Base-by-base conservation (phyloP, 1,140 invertebrate genomes). In the Diachasma alloeum region DNA sequence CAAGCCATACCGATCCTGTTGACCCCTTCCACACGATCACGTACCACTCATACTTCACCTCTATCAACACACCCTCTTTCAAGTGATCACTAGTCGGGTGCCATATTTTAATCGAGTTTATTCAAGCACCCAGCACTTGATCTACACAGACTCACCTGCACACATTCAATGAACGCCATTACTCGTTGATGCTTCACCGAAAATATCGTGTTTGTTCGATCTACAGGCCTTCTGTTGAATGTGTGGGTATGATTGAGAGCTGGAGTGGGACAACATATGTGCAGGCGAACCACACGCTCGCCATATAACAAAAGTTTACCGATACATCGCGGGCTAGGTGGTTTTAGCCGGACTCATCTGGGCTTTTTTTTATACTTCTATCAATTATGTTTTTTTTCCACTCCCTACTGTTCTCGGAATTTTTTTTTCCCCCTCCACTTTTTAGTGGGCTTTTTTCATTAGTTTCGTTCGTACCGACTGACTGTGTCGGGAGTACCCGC, bases 261-360 rank as follows among this genome's bases (percentile, higher is more conserved):
- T 26, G 11, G 59, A 63, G 24, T 63, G 24, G 19, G 9, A 15
- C 22, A 31, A 31, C 59, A 63, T 26, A 63, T 26, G 59, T 24
- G 19, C 13, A 63, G 2, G 22, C 24, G 59, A 63, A 63, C 59
- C 59, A 26, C 59, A 63, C 24, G 24, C 24, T 63, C 24, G 22
- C 22, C 59, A 31, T 63, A 63, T 63, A 63, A 63, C 59, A 63
- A 63, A 63, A 63, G 59, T 63, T 63, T 63, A 19, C 24, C 59
- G 24, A 63, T 63, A 24, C 59, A 26, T 26, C 24, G 24, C 59
- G 3, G 11, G 2, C 6, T 10, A 63, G 59, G 59, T 63, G 59
- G 24, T 63, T 63, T 63, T 63, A 63, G 59, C 48, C 4, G n/a
- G 19, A 56, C 48, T 42, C 48, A 19, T 56, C 48, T 42, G 9